Percentiles rank a stretch among this genome's conserved stretches.
Conservation (phyloP, 2,113 vertebrate species). For the Poeciliopsis occidentalis region DNA sequence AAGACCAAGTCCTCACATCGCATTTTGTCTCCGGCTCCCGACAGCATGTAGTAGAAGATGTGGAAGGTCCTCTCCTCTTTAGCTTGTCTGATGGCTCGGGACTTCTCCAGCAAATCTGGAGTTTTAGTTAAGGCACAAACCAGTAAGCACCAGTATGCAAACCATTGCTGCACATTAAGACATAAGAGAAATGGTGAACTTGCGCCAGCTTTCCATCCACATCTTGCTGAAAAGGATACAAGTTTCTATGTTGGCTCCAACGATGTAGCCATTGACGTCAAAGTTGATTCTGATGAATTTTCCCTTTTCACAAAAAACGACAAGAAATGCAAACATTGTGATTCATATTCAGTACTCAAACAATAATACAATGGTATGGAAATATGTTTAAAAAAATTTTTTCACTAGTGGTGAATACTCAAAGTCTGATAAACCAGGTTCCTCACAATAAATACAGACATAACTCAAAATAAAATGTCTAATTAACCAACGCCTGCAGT, state of each 20-base stretch:
- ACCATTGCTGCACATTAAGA: too few relatives aligned
- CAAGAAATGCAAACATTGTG: not conserved
- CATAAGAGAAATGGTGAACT: too few relatives aligned
- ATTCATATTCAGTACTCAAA: not conserved
- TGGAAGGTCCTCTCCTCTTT: conserved; percentile 90
- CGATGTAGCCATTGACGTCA: conserved; percentile 96
- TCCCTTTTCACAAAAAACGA: conserved; percentile 77
- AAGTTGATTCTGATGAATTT: conserved; percentile 99
- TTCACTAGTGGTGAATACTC: too few relatives aligned
- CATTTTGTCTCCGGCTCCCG: conserved; percentile 85
- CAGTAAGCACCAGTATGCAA: not conserved
- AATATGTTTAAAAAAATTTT: too few relatives aligned
- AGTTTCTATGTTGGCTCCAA: conserved; percentile 97
- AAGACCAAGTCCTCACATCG: conserved; percentile 73
- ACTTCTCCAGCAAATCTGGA: conserved; percentile 90
- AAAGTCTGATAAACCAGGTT: not conserved
- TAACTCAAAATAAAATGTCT: too few relatives aligned
- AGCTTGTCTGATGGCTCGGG: conserved; percentile 88
- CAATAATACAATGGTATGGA: too few relatives aligned
- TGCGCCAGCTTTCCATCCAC: too few relatives aligned
- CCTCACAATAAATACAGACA: too few relatives aligned
- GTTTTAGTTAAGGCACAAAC: conserved; percentile 72
- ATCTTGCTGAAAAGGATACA: conserved; percentile 84
- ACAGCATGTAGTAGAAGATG: conserved; percentile 89
- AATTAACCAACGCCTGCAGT: too few relatives aligned